A percentile compares a stretch with the other conserved stretches of the same genome.
These are phyloP conservation scores for Erythrolamprus reginae DNA, from an alignment of 2,113 vertebrate species.

Conservation along the genomic window DNA sequence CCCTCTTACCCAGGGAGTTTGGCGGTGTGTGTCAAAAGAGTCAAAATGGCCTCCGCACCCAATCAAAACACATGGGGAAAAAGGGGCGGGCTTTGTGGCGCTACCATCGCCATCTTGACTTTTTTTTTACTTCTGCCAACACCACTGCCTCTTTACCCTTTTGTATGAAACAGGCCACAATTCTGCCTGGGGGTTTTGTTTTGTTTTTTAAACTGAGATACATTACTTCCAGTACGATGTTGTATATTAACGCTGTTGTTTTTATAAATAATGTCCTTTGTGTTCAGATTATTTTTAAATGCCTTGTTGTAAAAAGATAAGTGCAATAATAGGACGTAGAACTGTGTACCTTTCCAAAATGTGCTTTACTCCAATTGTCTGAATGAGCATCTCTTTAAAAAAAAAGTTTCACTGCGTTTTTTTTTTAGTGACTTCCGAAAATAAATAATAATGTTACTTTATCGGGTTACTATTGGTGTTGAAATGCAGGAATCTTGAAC, in stretches of 20 bases:
- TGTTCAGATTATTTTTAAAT: conserved; percentile 63
- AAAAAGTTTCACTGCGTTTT: conserved; percentile 25
- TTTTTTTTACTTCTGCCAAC: neutral
- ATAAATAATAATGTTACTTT: conserved; percentile 64
- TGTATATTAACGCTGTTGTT: conserved; percentile 75
- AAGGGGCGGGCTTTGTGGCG: neutral
- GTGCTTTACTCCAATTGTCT: conserved; percentile 68
- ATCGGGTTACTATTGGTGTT: conserved; percentile 19
- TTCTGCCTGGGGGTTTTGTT: conserved; percentile 52
- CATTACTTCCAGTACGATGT: conserved; percentile 70
- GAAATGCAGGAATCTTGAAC: neutral
- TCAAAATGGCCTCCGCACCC: neutral
- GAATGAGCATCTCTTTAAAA: conserved; percentile 62
- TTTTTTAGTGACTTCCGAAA: conserved; percentile 72
- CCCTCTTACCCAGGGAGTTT: neutral
- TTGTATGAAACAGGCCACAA: conserved; percentile 31
- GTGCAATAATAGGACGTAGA: conserved; percentile 78
- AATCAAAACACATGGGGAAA: neutral
- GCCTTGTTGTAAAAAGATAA: conserved; percentile 75
- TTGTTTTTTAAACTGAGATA: conserved; percentile 55
- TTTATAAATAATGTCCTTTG: conserved; percentile 75
- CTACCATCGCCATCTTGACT: neutral
- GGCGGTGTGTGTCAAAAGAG: neutral
- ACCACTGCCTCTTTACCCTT: neutral
- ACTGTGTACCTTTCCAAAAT: conserved; percentile 71